Conservation (phyloP, 2,113 vertebrate genomes). For the Alethe diademata region DNA sequence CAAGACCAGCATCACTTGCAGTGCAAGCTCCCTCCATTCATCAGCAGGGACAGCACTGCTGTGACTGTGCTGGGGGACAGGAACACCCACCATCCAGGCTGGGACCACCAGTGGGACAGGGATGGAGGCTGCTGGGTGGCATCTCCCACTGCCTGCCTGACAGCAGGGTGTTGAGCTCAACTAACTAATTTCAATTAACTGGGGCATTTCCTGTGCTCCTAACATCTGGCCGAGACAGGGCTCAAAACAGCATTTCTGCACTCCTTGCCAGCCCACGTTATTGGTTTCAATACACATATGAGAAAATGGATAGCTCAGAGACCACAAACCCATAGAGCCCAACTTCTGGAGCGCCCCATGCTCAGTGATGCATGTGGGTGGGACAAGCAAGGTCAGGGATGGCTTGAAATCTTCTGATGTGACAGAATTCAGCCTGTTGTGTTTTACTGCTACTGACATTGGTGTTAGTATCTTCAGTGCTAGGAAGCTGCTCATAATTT, state of each 20-base stretch:
- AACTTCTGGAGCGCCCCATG: not conserved
- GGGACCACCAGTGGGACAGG: not conserved
- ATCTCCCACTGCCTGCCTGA: not conserved
- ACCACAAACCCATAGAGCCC: not conserved
- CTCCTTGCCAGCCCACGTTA: rapidly evolving
- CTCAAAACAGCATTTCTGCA: not conserved
- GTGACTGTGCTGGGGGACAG: not conserved
- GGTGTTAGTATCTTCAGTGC: not conserved
- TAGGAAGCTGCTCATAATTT: not conserved
- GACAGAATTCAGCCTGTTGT: not conserved
- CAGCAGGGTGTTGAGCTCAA: not conserved
- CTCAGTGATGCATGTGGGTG: rapidly evolving
- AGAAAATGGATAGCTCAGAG: not conserved
- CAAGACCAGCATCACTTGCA: not conserved
- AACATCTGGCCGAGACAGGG: not conserved
- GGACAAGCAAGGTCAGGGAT: not conserved
- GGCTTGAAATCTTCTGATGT: not conserved
- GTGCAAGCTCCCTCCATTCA: not conserved
- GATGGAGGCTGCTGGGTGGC: not conserved
- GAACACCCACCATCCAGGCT: not conserved
- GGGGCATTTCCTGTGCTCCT: not conserved
- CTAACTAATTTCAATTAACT: not conserved
- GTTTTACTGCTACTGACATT: not conserved
- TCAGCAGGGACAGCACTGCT: not conserved
- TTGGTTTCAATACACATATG: not conserved